These are phyloP conservation scores for Campylorhamphus procurvoides DNA, from an alignment of 2,113 vertebrate species.

Conservation along the genomic window DNA sequence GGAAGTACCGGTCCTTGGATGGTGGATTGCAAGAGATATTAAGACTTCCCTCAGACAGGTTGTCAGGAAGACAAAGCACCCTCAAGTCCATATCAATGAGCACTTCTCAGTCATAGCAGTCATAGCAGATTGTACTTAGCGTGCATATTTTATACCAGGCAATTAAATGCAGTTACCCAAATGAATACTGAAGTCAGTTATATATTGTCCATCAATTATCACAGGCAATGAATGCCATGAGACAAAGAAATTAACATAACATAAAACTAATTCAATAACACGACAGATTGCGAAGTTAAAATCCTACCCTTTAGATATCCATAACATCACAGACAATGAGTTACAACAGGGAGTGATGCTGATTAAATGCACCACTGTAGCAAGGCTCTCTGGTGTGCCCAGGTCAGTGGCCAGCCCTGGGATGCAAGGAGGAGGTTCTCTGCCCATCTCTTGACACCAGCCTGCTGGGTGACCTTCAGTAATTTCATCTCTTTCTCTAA, in stretches of 20 bases:
- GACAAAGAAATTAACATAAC: constrained; percentile 50
- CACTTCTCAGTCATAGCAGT: constrained; percentile 40
- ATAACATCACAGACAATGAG: neutral
- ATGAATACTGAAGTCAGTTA: constrained; percentile 45
- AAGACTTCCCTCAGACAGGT: neutral
- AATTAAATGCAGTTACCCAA: constrained; percentile 54
- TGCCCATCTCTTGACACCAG: neutral
- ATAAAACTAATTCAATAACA: constrained; percentile 61
- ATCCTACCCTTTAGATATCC: constrained; percentile 41
- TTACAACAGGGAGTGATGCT: neutral
- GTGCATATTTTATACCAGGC: constrained; percentile 28
- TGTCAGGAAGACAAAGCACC: constrained; percentile 41
- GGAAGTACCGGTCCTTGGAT: neutral
- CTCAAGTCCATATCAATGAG: constrained; percentile 13
- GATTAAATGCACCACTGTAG: neutral
- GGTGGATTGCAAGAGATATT: neutral
- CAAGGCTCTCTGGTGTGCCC: neutral
- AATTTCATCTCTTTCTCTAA: neutral
- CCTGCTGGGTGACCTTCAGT: neutral
- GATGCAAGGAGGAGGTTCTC: neutral
- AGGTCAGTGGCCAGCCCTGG: neutral
- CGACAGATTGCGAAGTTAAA: constrained; percentile 51
- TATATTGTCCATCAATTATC: constrained; percentile 49
- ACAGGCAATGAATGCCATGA: constrained; percentile 27
- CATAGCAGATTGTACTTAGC: constrained; percentile 48